Conservation (phyloP, 2,888 invertebrate genomes). For the Nasonovia ribisnigri region DNA sequence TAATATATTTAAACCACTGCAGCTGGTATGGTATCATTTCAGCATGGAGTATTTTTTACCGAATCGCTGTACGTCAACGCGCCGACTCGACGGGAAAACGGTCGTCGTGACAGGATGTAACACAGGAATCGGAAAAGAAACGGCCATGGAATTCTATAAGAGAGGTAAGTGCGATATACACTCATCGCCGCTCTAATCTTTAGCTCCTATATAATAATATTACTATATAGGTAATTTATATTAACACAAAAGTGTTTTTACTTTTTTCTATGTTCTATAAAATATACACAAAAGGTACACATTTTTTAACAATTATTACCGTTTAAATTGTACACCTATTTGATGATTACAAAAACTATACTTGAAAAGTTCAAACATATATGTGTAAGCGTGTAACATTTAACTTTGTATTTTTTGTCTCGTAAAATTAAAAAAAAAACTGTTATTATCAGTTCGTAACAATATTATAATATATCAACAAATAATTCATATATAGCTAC, state of each 20-base stretch:
- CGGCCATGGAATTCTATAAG: constrained; percentile 71
- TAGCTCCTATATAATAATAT: background rate
- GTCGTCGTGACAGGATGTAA: constrained; percentile 71
- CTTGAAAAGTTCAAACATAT: background rate
- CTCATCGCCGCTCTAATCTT: background rate
- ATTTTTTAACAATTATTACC: background rate
- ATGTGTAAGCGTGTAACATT: background rate
- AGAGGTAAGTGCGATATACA: constrained; percentile 70
- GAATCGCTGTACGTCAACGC: constrained; percentile 70
- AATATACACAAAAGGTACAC: background rate
- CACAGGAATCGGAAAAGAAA: constrained; percentile 71
- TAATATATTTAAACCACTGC: background rate
- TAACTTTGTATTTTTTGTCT: background rate
- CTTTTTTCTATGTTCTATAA: background rate
- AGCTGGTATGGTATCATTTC: background rate
- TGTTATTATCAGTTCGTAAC: background rate
- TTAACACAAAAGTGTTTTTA: background rate
- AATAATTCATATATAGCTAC: no score
- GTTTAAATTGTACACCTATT: background rate
- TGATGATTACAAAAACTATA: background rate
- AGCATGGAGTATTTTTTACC: constrained; percentile 45
- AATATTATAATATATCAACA: background rate
- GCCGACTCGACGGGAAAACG: constrained; percentile 72
- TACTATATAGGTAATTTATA: no score
- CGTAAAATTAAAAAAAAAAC: background rate